phyloP scores from a whole-genome alignment of 2,888 invertebrate species.

The Gandaritis pyraliata region DNA sequence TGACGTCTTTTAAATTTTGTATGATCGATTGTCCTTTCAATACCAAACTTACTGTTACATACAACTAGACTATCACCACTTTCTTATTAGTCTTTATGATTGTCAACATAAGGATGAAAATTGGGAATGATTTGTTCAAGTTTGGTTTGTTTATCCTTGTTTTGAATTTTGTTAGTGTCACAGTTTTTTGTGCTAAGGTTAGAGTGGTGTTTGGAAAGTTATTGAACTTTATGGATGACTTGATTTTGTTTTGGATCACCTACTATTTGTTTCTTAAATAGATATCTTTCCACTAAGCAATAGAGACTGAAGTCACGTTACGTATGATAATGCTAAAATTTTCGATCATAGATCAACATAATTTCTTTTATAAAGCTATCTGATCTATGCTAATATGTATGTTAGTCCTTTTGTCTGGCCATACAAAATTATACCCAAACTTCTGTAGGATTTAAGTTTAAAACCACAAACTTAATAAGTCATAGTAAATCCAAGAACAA shows the following conservation, averaged over 20 bases:
- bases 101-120: constrained; percentile 44
- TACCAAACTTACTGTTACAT: constrained; percentile 40
- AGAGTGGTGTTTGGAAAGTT: constrained; percentile 56
- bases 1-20: constrained; percentile 66
- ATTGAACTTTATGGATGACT: constrained; percentile 72
- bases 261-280: neutral
- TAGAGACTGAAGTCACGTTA: too few relatives aligned
- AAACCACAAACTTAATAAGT: constrained; percentile 52
- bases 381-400: too few relatives aligned
- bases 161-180: constrained; percentile 52
- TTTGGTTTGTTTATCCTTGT: constrained; percentile 39
- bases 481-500: constrained; percentile 50
- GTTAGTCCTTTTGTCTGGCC: too few relatives aligned
- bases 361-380: too few relatives aligned
- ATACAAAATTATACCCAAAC: constrained; percentile 4
- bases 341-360: too few relatives aligned
- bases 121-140: constrained; percentile 19
- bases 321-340: too few relatives aligned
- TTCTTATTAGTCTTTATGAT: constrained; percentile 35
- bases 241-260: constrained; percentile 42
- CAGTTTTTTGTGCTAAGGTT: constrained; percentile 63
- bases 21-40: constrained; percentile 67
- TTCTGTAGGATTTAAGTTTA: constrained; percentile 16
- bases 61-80: constrained; percentile 3
- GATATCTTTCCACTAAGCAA: too few relatives aligned